These are phyloP conservation scores for Styela clava DNA, from an alignment of 23 tunicate species.

Conservation along the genomic window DNA sequence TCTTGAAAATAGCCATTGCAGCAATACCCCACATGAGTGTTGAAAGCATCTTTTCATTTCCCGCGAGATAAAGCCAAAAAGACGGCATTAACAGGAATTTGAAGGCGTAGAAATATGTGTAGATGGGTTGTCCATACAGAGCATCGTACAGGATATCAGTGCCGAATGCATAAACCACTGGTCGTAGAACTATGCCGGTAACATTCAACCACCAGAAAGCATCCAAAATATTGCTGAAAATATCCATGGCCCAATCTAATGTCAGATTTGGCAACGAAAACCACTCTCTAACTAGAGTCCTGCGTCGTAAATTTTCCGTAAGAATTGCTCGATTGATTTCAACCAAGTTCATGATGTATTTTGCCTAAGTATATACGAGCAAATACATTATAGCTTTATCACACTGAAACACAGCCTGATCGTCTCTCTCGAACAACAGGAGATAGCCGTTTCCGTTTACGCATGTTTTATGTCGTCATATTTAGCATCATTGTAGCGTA, in stretches of 20 bases:
- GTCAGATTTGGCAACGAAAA: neutral
- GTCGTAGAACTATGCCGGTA: slow-evolving; percentile 8
- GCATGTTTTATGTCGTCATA: neutral
- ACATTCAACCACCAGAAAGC: slow-evolving; percentile 17
- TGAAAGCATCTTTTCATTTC: neutral
- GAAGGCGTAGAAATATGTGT: neutral
- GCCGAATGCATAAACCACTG: slow-evolving; percentile 6
- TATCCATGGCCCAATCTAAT: neutral
- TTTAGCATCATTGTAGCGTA: neutral
- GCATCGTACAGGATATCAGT: neutral
- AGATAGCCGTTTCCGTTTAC: neutral
- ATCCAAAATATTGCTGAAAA: neutral
- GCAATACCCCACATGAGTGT: slow-evolving; percentile 9
- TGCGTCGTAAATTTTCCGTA: neutral
- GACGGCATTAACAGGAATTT: slow-evolving; percentile 1
- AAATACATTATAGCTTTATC: too few species aligned
- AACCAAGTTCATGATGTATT: neutral
- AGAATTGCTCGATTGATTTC: neutral
- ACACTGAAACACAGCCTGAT: neutral
- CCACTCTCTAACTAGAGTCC: neutral
- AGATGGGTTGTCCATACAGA: slow-evolving; percentile 7
- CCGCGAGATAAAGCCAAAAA: slow-evolving; percentile 1
- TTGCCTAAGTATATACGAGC: too few species aligned
- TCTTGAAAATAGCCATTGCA: neutral
- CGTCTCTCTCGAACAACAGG: neutral